Conservation (phyloP, 2,888 invertebrate species). For the Cepaea hortensis region DNA sequence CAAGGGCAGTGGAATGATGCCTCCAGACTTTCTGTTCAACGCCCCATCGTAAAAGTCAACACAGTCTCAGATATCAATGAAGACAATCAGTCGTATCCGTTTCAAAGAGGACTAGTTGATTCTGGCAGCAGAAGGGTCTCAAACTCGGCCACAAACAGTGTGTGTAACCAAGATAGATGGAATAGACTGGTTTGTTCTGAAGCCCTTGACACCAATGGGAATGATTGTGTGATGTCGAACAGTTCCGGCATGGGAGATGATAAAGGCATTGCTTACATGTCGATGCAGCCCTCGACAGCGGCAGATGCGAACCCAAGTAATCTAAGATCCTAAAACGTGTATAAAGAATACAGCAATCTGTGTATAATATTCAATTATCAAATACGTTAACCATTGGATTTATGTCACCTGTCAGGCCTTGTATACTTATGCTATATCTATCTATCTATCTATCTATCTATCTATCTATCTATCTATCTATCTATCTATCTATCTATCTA, state of each 20-base stretch:
- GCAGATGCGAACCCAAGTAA: conserved; percentile 28
- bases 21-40: conserved; percentile 9
- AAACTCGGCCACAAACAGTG: not conserved
- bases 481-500: too few species aligned
- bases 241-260: not conserved
- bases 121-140: not conserved
- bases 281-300: conserved; percentile 2
- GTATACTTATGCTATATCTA: too few species aligned
- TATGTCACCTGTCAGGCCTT: too few species aligned
- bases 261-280: not conserved
- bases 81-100: conserved; percentile 1
- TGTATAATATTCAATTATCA: too few species aligned
- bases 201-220: conserved; percentile 3
- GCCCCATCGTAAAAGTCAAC: conserved; percentile 20
- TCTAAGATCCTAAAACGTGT: not conserved
- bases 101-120: conserved; percentile 29
- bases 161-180: conserved; percentile 20
- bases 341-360: too few species aligned
- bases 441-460: too few species aligned
- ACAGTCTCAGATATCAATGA: not conserved
- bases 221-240: conserved; percentile 1
- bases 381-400: too few species aligned
- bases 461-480: too few species aligned
- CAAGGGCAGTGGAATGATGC: conserved; percentile 16
- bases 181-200: conserved; percentile 16